Evolutionary conservation across 1,140 invertebrate species (phyloP).

Genomic region (Hypsibius dujardini): DNA sequence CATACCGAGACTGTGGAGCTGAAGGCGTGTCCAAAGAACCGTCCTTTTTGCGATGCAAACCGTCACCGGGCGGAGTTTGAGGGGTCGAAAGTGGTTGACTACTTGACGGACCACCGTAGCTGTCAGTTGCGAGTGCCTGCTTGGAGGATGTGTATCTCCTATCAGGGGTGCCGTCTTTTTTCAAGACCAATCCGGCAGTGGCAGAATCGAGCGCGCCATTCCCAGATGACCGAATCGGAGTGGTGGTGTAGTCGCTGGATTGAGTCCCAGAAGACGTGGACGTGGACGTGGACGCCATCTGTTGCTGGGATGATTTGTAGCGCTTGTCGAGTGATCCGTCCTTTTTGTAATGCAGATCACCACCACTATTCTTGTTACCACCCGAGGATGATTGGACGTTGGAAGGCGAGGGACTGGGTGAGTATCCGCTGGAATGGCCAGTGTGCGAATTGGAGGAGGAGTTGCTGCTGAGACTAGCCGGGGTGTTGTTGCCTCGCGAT

Average conservation of each 20-base stretch:
- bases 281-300: neutral
- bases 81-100: neutral
- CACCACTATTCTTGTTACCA: neutral
- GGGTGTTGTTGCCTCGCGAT: neutral
- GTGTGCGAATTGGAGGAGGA: neutral
- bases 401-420: neutral
- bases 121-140: neutral
- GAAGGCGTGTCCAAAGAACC: neutral
- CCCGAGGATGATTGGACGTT: neutral
- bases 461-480: neutral
- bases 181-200: neutral
- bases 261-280: neutral
- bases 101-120: neutral
- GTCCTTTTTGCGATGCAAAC: slow-evolving; percentile 9
- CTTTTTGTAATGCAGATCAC: slow-evolving; percentile 10
- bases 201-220: neutral
- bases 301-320: neutral
- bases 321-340: neutral
- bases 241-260: neutral
- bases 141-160: neutral
- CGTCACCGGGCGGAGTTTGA: neutral
- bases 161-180: too few species aligned
- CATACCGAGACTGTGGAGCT: neutral
- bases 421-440: neutral
- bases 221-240: too few species aligned